A percentile compares a stretch with the other conserved stretches of the same genome.
Conservation (phyloP, 2,888 invertebrate species). For the Hedya salicella region DNA sequence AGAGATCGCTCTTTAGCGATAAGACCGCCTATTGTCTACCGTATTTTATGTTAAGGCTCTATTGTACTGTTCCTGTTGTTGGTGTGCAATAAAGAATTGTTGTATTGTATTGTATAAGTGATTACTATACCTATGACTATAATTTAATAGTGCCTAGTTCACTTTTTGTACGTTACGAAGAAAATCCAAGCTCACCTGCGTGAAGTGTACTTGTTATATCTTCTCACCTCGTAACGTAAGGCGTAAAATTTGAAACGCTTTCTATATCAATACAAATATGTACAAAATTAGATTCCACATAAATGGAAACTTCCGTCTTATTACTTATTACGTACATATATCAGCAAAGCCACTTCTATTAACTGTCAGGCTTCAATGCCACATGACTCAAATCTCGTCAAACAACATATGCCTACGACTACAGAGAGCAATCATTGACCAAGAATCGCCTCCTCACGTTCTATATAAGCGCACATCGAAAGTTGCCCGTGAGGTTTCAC, state of each 20-base stretch:
- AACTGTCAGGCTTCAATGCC: conserved; percentile 16
- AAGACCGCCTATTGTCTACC: too few relatives aligned
- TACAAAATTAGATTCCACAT: not conserved
- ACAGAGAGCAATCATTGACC: conserved; percentile 17
- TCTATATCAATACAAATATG: not conserved
- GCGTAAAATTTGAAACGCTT: not conserved
- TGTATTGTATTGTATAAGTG: too few relatives aligned
- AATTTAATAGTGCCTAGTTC: too few relatives aligned
- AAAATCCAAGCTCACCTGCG: too few relatives aligned
- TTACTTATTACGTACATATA: not conserved
- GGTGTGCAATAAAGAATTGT: too few relatives aligned
- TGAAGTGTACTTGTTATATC: not conserved
- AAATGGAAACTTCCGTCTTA: not conserved
- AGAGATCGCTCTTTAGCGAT: too few relatives aligned
- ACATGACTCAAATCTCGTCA: conserved; percentile 31
- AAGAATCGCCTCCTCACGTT: conserved; percentile 37
- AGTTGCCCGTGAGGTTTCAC: conserved; percentile 53
- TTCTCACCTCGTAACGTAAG: not conserved
- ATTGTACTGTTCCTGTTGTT: too few relatives aligned
- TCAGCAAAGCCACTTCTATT: not conserved
- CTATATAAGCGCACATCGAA: conserved; percentile 47
- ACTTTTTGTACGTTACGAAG: too few relatives aligned
- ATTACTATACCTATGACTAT: too few relatives aligned
- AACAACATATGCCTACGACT: conserved; percentile 28
- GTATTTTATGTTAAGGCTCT: too few relatives aligned